Conservation (phyloP, 2,113 vertebrate genomes). For the Paraplagusia blochii region DNA sequence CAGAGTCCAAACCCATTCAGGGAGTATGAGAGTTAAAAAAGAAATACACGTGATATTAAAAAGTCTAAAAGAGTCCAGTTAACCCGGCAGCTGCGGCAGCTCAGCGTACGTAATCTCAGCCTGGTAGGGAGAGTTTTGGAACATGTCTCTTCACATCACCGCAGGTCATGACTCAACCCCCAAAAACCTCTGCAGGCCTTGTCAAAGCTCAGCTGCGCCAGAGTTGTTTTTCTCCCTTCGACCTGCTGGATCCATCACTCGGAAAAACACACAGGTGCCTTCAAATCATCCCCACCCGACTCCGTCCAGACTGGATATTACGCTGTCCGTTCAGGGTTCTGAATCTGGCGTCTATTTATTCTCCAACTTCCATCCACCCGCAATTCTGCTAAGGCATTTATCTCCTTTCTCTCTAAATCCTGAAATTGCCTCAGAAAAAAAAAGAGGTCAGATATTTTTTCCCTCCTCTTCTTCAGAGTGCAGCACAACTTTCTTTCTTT, state of each 20-base stretch:
- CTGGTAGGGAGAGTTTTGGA: slow-evolving; percentile 50
- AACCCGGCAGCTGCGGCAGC: slow-evolving; percentile 13
- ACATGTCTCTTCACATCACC: slow-evolving; percentile 56
- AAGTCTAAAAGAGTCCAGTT: slow-evolving; percentile 19
- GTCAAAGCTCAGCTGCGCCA: slow-evolving; percentile 56
- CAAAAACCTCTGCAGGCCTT: slow-evolving; percentile 59
- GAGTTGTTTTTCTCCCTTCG: slow-evolving; percentile 13
- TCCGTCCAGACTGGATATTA: slow-evolving; percentile 30
- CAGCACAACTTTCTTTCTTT: slow-evolving; percentile 81
- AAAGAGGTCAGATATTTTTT: slow-evolving; percentile 46
- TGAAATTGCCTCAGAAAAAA: slow-evolving; percentile 89
- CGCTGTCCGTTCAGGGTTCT: slow-evolving; percentile 60
- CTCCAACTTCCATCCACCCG: slow-evolving; percentile 75
- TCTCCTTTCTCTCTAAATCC: slow-evolving; percentile 96
- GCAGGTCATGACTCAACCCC: slow-evolving; percentile 62
- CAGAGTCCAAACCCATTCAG: slow-evolving; percentile 19
- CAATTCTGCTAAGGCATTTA: slow-evolving; percentile 86
- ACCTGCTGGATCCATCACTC: slow-evolving; percentile 64
- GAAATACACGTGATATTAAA: slow-evolving; percentile 37
- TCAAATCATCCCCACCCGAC: slow-evolving; percentile 49
- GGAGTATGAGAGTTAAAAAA: slow-evolving; percentile 6
- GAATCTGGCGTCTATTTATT: slow-evolving; percentile 72
- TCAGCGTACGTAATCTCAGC: slow-evolving; percentile 32
- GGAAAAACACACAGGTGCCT: slow-evolving; percentile 60
- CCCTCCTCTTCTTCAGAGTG: slow-evolving; percentile 80